Conservation (phyloP, 2,797 vertebrate genomes). For the Chrosomus eos region DNA sequence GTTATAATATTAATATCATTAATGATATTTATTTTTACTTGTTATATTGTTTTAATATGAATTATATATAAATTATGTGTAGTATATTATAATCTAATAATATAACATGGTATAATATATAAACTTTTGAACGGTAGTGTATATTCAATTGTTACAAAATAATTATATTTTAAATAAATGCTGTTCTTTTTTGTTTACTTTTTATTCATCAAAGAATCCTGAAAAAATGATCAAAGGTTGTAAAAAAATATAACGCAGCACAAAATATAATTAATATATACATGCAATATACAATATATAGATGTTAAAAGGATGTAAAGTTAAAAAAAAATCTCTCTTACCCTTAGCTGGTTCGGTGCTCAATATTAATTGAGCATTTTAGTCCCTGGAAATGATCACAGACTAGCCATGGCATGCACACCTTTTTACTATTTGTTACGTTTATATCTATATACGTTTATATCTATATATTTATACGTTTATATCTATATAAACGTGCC, state of each 20-base stretch:
- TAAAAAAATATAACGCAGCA: neutral
- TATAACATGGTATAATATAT: neutral
- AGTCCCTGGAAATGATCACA: neutral
- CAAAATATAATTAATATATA: too few species aligned
- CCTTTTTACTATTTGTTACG: neutral
- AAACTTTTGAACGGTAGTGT: too few species aligned
- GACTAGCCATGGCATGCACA: neutral
- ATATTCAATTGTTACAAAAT: too few species aligned
- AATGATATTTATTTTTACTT: neutral
- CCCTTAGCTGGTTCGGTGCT: neutral
- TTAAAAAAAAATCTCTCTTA: constrained; percentile 17
- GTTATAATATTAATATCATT: neutral
- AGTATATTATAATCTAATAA: neutral
- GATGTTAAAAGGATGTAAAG: constrained; percentile 6
- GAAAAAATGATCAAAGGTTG: neutral
- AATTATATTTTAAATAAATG: too few species aligned
- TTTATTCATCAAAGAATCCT: too few species aligned
- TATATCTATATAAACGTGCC: too few species aligned
- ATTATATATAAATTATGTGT: neutral
- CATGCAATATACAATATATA: neutral
- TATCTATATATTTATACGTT: too few species aligned
- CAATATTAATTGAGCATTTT: neutral
- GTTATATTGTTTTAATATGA: neutral
- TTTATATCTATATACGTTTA: too few species aligned
- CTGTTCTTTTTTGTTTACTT: too few species aligned